Base-by-base conservation (phyloP, 2,888 invertebrate species). In the Apeira syringaria region DNA sequence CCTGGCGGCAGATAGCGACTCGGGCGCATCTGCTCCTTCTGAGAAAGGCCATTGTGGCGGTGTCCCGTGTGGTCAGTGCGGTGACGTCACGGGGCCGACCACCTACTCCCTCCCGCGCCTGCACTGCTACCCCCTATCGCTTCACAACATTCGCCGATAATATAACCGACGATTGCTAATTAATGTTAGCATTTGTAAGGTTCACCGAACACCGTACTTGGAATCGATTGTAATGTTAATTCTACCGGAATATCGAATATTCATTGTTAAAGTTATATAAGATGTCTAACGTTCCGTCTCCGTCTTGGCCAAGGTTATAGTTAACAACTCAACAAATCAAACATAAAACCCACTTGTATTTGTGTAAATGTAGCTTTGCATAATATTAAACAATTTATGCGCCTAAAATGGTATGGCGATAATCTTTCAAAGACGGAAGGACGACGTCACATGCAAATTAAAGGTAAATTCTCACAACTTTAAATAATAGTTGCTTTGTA, bases 51-150 rank as follows among this genome's bases (percentile, higher is more conserved):
- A 81, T 82, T 84, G 82, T 84, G 84, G 76, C 79, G 77, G 77
- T 20, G 20, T 77, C 79, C 77, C 76, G 70, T 82, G 83, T 82
- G 85, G 86, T 84, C 86, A 86, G 84, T 81, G 76, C 75, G 80
- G 72, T 87, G 86, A 87, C 88, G 89, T 89, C 88, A 89, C 87
- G 70, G 79, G 86, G 84, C 86, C 86, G 85, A 83, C 87, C 85
- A 86, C 87, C 86, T 83, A 80, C 74, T n/a, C 73, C 71, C 67
- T 63, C 74, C 68, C 69, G 61, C 58, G 63, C 51, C 61, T 58
- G 55, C 58, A 18, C 31, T 38, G 26, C 28, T 39, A 42, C 8
- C 28, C 53, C 2, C 15, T 15, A 15, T 4, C 3, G 56, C 46
- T 35, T 34, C 47, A 47, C 49, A 56, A 51, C 43, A 49, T 50